Conservation (phyloP, 2,113 vertebrate genomes). For the Telmatochromis brichardi region DNA sequence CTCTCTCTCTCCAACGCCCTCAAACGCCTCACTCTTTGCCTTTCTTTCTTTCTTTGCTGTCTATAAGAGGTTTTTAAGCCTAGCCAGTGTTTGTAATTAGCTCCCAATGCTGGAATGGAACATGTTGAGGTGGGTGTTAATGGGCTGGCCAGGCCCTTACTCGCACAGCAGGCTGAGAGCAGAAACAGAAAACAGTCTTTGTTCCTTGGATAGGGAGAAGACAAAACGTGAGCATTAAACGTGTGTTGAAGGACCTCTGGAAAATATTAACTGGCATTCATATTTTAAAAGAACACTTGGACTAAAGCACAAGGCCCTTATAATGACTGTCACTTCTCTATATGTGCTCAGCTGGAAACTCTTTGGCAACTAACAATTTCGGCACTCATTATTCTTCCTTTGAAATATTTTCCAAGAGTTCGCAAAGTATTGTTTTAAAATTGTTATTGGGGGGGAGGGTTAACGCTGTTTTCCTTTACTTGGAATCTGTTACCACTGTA, state of each 20-base stretch:
- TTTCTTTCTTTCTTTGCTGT: conserved; percentile 79
- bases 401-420: neutral
- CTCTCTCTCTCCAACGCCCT: conserved; percentile 72
- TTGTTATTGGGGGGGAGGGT: neutral
- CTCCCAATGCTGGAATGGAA: conserved; percentile 87
- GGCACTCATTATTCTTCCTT: neutral
- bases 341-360: conserved; percentile 43
- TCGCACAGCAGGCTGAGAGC: conserved; percentile 78
- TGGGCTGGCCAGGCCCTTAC: conserved; percentile 77
- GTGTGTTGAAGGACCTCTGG: conserved; percentile 66
- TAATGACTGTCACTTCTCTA: conserved; percentile 48
- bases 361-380: conserved; percentile 27
- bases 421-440: neutral
- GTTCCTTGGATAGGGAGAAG: conserved; percentile 64
- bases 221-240: conserved; percentile 62
- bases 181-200: conserved; percentile 79
- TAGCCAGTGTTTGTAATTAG: conserved; percentile 93
- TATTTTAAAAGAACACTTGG: conserved; percentile 59
- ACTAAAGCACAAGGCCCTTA: conserved; percentile 38
- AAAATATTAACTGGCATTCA: conserved; percentile 70
- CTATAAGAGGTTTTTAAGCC: conserved; percentile 83
- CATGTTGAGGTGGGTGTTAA: conserved; percentile 85
- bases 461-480: neutral
- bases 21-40: conserved; percentile 74
- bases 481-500: neutral